Conservation (phyloP, 2,888 invertebrate species). For the Laothoe populi region DNA sequence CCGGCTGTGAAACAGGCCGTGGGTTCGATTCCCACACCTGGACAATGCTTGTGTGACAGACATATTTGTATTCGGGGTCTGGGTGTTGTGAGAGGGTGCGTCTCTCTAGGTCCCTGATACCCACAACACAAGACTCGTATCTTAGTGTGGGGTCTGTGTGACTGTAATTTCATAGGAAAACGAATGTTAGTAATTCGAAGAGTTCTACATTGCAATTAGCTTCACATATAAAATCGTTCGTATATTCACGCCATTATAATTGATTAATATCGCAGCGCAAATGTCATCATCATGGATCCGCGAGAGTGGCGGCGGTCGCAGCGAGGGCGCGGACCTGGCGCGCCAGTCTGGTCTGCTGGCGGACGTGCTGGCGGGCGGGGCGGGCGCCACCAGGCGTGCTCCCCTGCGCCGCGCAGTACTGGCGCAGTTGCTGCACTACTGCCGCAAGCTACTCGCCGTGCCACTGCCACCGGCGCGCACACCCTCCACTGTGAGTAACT, state of each 20-base stretch:
- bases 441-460: conserved; percentile 83
- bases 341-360: conserved; percentile 88
- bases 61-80: too few relatives aligned
- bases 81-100: too few relatives aligned
- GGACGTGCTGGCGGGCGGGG: conserved; percentile 85
- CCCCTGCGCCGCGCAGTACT: conserved; percentile 89
- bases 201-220: too few relatives aligned
- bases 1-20: too few relatives aligned
- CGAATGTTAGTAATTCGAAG: too few relatives aligned
- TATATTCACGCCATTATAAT: neutral
- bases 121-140: too few relatives aligned
- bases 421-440: conserved; percentile 89
- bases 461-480: conserved; percentile 57
- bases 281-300: conserved; percentile 63
- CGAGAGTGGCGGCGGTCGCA: conserved; percentile 79
- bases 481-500: neutral
- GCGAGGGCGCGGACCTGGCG: conserved; percentile 86
- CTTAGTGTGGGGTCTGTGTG: too few relatives aligned
- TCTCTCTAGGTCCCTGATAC: too few relatives aligned
- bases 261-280: conserved; percentile 56
- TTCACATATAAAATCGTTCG: too few relatives aligned
- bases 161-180: too few relatives aligned
- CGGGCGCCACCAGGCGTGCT: conserved; percentile 83
- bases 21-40: too few relatives aligned
- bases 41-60: too few relatives aligned